These are phyloP conservation scores for Bergia sp. DNA, from an alignment of 92 coral and sea anemone genomes.

Conservation along the genomic window DNA sequence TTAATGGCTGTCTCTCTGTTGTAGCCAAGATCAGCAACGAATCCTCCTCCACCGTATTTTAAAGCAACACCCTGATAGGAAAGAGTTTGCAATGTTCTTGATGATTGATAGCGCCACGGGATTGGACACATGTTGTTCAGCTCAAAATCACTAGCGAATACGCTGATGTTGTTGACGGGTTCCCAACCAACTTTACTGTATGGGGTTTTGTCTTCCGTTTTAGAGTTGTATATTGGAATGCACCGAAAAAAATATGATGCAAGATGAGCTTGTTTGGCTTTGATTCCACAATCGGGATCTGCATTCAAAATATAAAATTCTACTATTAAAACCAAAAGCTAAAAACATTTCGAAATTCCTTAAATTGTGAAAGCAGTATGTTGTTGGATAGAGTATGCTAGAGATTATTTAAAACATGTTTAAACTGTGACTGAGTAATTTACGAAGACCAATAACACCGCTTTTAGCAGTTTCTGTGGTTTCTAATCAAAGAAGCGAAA, in stretches of 20 bases:
- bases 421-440: too few species aligned
- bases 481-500: too few species aligned
- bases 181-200: slow-evolving; percentile 76
- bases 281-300: slow-evolving; percentile 54
- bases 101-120: slow-evolving; percentile 73
- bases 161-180: slow-evolving; percentile 62
- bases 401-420: too few species aligned
- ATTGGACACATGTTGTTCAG: slow-evolving; percentile 66
- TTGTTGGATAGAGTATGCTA: neutral
- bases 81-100: slow-evolving; percentile 58
- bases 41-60: slow-evolving; percentile 79
- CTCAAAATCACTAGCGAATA: slow-evolving; percentile 59
- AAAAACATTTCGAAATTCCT: neutral
- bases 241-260: slow-evolving; percentile 56
- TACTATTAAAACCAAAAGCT: neutral
- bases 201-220: slow-evolving; percentile 60
- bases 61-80: slow-evolving; percentile 55
- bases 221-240: slow-evolving; percentile 57
- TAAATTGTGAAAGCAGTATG: neutral
- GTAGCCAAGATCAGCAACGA: slow-evolving; percentile 83
- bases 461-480: too few species aligned
- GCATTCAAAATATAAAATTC: slow-evolving; percentile 5
- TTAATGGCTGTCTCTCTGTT: slow-evolving; percentile 60
- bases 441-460: too few species aligned
- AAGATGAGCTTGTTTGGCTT: slow-evolving; percentile 20